phyloP scores from a whole-genome alignment of 2,113 vertebrate species.

The Cygnus atratus region DNA sequence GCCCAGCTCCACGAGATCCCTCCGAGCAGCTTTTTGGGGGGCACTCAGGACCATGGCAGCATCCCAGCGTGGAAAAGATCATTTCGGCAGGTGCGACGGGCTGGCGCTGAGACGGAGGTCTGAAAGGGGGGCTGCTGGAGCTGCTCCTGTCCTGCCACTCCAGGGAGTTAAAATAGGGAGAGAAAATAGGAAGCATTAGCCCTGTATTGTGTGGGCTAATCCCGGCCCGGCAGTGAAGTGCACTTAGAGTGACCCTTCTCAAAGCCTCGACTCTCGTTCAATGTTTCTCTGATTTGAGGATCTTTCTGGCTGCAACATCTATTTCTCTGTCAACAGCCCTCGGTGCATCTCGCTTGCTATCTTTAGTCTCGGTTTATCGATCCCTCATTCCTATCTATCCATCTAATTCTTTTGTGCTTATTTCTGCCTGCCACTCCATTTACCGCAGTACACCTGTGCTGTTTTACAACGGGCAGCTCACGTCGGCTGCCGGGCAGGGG shows the following conservation, averaged over 20 bases:
- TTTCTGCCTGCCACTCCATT: conserved; percentile 28
- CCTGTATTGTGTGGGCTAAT: neutral
- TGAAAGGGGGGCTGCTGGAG: neutral
- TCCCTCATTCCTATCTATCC: conserved; percentile 42
- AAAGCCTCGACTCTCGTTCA: neutral
- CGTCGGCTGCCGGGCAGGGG: neutral
- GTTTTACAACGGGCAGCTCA: conserved; percentile 6
- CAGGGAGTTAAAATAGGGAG: neutral
- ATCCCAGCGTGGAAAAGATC: neutral
- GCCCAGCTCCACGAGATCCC: neutral
- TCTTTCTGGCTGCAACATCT: conserved; percentile 29
- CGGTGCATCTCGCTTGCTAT: conserved; percentile 35
- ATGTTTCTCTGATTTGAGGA: neutral
- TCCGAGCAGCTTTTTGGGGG: neutral
- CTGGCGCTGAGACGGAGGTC: neutral
- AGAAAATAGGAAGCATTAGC: neutral
- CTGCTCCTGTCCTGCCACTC: neutral
- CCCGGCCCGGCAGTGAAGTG: neutral
- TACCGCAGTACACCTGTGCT: neutral
- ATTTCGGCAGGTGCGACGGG: neutral
- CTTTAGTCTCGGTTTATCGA: conserved; percentile 55
- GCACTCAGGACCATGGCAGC: neutral
- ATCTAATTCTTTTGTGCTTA: conserved; percentile 33
- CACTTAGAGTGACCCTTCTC: conserved; percentile 24
- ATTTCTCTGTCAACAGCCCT: conserved; percentile 48